A percentile compares a stretch with the other conserved stretches of the same genome.
Evolutionary conservation across 2,113 vertebrate genomes (phyloP).

Genomic region (Phasianus colchicus): DNA sequence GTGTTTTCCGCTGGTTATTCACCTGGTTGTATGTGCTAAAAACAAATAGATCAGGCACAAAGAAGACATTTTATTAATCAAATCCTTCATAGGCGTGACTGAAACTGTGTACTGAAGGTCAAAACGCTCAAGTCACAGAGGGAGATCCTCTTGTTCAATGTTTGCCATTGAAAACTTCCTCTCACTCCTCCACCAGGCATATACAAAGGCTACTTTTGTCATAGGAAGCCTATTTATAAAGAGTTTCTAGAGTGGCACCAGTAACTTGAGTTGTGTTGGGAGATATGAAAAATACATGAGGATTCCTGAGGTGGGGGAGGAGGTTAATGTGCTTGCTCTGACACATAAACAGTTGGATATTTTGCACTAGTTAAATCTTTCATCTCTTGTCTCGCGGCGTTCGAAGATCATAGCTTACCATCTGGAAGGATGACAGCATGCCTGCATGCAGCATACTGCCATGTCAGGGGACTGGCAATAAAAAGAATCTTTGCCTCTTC

Average conservation of each 20-base stretch:
- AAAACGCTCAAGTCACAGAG: neutral
- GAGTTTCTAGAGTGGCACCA: neutral
- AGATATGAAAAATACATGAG: neutral
- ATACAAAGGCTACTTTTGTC: neutral
- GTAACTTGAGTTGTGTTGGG: neutral
- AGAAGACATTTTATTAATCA: neutral
- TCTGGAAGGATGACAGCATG: neutral
- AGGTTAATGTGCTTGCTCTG: neutral
- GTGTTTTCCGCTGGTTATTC: neutral
- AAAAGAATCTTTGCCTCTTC: neutral
- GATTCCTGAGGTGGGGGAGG: neutral
- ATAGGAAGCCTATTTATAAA: neutral
- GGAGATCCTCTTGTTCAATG: neutral
- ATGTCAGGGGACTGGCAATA: neutral
- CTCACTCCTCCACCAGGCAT: neutral
- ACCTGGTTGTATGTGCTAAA: neutral
- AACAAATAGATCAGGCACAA: neutral
- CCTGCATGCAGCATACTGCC: neutral
- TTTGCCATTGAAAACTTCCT: neutral
- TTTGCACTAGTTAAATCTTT: neutral
- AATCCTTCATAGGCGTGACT: neutral
- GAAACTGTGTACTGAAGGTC: rapidly evolving
- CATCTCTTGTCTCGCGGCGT: neutral
- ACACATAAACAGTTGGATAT: neutral
- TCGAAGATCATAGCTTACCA: neutral